phyloP scores from a whole-genome alignment of 2,113 vertebrate genomes.

The Indri indri region DNA sequence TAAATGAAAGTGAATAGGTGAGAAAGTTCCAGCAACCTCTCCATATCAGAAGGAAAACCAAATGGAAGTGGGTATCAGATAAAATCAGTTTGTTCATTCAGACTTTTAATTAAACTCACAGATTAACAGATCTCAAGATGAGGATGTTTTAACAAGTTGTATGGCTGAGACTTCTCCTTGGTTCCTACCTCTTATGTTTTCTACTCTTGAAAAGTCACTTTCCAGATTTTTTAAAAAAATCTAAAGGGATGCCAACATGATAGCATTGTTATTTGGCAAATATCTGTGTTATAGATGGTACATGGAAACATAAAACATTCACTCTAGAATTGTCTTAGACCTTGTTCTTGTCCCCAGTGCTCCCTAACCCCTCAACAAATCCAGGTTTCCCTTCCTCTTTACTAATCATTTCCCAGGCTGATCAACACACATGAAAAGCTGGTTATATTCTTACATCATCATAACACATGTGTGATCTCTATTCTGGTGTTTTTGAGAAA shows the following conservation, averaged over 20 bases:
- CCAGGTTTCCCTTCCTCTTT: background rate
- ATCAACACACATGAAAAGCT: background rate
- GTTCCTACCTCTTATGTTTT: background rate
- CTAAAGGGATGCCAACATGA: background rate
- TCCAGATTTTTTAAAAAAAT: background rate
- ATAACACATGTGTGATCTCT: background rate
- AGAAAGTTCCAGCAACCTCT: conserved; percentile 47
- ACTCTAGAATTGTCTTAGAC: background rate
- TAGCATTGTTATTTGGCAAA: background rate
- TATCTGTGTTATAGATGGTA: background rate
- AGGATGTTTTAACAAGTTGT: conserved; percentile 27
- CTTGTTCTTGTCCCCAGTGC: background rate
- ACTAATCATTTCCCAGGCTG: background rate
- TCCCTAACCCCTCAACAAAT: background rate
- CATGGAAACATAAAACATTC: background rate
- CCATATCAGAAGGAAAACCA: conserved; percentile 43
- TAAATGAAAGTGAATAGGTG: conserved; percentile 54
- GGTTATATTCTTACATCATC: background rate
- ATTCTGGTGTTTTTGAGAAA: background rate
- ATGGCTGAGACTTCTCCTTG: background rate
- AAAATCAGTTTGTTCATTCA: background rate
- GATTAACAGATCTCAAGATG: conserved; percentile 37
- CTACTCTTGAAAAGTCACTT: background rate
- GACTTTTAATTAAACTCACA: conserved; percentile 67
- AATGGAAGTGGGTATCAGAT: conserved; percentile 30